Base-by-base conservation (phyloP, 2,888 invertebrate species). In the Dastarcus helophoroides region DNA sequence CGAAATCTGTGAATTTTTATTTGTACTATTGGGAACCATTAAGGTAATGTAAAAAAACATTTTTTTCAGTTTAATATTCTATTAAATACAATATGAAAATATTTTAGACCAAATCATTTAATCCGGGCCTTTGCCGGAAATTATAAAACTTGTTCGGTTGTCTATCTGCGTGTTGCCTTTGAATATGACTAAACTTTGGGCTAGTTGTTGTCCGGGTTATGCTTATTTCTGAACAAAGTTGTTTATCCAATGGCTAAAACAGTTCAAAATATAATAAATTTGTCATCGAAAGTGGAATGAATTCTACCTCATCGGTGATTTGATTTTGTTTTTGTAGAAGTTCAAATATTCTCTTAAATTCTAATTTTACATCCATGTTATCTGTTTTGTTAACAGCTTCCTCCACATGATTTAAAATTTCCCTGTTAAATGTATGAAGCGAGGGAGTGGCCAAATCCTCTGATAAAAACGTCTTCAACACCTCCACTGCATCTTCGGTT, bases 401-500 rank as follows among this genome's bases (percentile, higher is more conserved):
- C 37, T 62, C 61, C 0, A 77, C 54, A 49, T 51, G 62, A 3
- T 65, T 56, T n/a, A 80, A 46, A 26, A 75, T 68, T 47, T 81
- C 79, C 39, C 57, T 58, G 47, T 72, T 74, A 50, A 75, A 76
- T 7, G 72, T 73, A 38, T 73, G 70, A 30, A 55, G 57, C 3
- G 59, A 54, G 36, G 60, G 55, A 22, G 28, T 36, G 0, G 73
- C 70, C 21, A 35, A 46, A 48, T 79, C 79, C 3, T 66, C 58
- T 10, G 73, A 66, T 27, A 81, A 42, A 1, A 76, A 62, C 16
- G 49, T 41, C 44, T 70, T 68, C 8, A 83, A 50, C 8, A 78
- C 52, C 1, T 71, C 67, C 14, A 81, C 43, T 2, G 73, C 65
- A 46, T 83, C 80, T 19, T 79, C 75, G 1, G 72, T 55, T 36